A percentile compares a stretch with the other conserved stretches of the same genome.
Evolutionary conservation across 2,113 vertebrate species (phyloP).

Genomic region (Maccullochella peelii): DNA sequence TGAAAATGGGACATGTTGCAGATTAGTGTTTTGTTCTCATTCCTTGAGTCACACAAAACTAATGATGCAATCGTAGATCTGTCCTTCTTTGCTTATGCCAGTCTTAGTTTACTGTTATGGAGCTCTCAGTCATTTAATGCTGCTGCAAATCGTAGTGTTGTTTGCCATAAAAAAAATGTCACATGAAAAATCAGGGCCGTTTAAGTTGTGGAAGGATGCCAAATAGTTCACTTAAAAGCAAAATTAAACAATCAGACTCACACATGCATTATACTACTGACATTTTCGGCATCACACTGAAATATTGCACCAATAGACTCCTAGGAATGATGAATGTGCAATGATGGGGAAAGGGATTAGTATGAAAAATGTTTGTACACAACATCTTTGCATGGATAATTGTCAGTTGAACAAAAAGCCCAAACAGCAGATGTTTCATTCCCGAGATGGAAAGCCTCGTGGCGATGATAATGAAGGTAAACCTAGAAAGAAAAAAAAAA

Average conservation of each 20-base stretch:
- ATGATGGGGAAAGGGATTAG: slow-evolving; percentile 62
- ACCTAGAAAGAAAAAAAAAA: slow-evolving; percentile 28
- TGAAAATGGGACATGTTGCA: slow-evolving; percentile 20
- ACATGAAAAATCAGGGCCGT: slow-evolving; percentile 29
- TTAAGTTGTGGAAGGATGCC: slow-evolving; percentile 36
- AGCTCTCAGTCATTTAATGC: slow-evolving; percentile 43
- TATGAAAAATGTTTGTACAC: slow-evolving; percentile 64
- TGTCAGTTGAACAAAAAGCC: slow-evolving; percentile 67
- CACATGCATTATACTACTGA: slow-evolving; percentile 45
- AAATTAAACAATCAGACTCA: slow-evolving; percentile 29
- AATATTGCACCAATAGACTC: slow-evolving; percentile 43
- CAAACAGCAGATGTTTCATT: slow-evolving; percentile 76
- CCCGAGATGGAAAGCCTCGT: slow-evolving; percentile 59
- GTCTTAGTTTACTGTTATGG: slow-evolving; percentile 44
- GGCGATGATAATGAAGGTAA: slow-evolving; percentile 73
- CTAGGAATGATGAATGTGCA: slow-evolving; percentile 46
- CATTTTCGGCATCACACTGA: slow-evolving; percentile 40
- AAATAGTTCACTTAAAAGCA: slow-evolving; percentile 22
- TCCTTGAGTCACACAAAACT: slow-evolving; percentile 23
- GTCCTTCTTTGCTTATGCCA: slow-evolving; percentile 30
- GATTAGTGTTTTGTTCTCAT: slow-evolving; percentile 25
- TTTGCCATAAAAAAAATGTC: slow-evolving; percentile 50
- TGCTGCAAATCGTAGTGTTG: slow-evolving; percentile 49
- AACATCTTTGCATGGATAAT: slow-evolving; percentile 71
- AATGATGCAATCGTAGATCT: slow-evolving; percentile 46